Base-by-base conservation (phyloP, 2,888 invertebrate species). In the Torymus auratus region DNA sequence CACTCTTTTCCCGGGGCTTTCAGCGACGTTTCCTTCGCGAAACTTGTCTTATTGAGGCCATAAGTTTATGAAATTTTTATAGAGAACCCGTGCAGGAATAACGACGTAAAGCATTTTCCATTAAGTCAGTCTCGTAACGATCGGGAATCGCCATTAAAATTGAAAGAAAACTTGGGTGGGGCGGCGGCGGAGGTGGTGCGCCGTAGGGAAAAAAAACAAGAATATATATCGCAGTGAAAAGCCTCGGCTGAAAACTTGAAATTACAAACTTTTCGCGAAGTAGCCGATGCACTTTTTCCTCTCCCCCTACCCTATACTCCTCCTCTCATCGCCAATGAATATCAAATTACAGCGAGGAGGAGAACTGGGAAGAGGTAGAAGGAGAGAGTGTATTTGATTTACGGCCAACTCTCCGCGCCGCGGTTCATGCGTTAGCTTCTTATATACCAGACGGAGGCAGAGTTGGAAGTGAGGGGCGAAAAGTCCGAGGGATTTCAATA, bases 401-500 rank as follows among this genome's bases (percentile, higher is more conserved):
- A 80, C 67, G 68, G 61, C 67, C 61, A 55, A 56, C 55, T 61
- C 50, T n/a, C n/a, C n/a, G n/a, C n/a, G n/a, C n/a, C 50, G 50
- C 41, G 50, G 23, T 56, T 28, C 7, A 4, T 7, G 28, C 28
- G 28, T 28, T 4, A 28, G 7, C 28, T 67, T 74, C 58, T 58
- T 73, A 61, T 73, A 64, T 72, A 56, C 23, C 15, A 28, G 28
- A 28, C 28, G 28, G 3, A 28, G 28, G 28, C 28, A 28, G 28
- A 28, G 28, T 28, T 28, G 28, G 28, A 28, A 28, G 28, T 2
- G 17, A 12, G 41, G 3, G 23, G 28, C 28, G 67, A 80, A 75
- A 71, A 71, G 61, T 80, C 76, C 50, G 28, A 65, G 68, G 52
- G 79, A 79, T 79, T 76, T 71, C 76, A 77, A 81, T 76, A 80